Conservation (phyloP, 2,888 invertebrate genomes). For the Polyommatus iphigenia region DNA sequence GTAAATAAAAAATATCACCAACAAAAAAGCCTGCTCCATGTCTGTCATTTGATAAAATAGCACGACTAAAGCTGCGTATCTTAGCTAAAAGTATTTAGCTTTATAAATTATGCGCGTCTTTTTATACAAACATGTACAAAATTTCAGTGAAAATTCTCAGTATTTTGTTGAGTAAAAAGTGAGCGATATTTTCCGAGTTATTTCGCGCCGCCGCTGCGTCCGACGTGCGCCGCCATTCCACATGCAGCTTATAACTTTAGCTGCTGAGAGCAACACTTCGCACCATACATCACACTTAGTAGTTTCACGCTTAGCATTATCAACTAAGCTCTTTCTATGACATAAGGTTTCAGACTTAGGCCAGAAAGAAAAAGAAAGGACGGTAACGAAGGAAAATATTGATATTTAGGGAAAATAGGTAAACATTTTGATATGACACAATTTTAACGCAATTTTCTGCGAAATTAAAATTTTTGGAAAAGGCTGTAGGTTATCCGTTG, state of each 20-base stretch:
- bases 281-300: not conserved
- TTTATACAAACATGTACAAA: not conserved
- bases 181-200: conserved; percentile 1
- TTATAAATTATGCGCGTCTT: not conserved
- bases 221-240: not conserved
- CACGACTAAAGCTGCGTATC: not conserved
- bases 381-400: no score
- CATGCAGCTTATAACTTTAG: not conserved
- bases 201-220: conserved; percentile 2
- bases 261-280: not conserved
- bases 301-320: not conserved
- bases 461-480: no score
- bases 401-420: no score
- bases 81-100: not conserved
- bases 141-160: not conserved
- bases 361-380: not conserved
- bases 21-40: not conserved
- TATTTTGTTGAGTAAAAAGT: conserved; percentile 4
- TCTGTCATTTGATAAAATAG: not conserved
- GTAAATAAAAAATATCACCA: not conserved
- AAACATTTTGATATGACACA: no score
- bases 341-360: not conserved
- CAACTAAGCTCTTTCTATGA: not conserved
- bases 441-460: no score
- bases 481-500: not conserved